Evolutionary conservation across 2,797 vertebrate species (phyloP).

Genomic region (Chromis chromis): DNA sequence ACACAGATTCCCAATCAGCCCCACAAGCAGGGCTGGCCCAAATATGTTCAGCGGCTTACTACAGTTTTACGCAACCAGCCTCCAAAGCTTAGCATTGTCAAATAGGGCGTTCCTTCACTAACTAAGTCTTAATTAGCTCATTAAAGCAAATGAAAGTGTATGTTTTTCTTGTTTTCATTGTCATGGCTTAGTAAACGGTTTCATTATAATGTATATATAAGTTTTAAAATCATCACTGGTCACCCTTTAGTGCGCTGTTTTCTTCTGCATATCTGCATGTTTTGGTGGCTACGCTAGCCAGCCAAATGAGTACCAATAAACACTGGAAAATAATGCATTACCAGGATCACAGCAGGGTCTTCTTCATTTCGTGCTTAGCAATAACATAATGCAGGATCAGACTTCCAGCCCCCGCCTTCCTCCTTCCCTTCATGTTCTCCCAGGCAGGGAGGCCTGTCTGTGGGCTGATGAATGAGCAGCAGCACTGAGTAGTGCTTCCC

Average conservation of each 20-base stretch:
- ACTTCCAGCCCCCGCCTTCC: slow-evolving; percentile 55
- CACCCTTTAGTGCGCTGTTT: not conserved
- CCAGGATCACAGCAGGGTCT: slow-evolving; percentile 45
- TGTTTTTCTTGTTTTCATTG: slow-evolving; percentile 23
- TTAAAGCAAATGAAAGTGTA: slow-evolving; percentile 12
- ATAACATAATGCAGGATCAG: slow-evolving; percentile 63
- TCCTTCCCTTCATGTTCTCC: slow-evolving; percentile 66
- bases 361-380: slow-evolving; percentile 55
- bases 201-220: not conserved
- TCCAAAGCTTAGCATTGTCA: slow-evolving; percentile 11
- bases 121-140: slow-evolving; percentile 30
- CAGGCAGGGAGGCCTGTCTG: slow-evolving; percentile 74
- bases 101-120: slow-evolving; percentile 10
- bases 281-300: not conserved
- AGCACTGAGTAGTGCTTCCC: slow-evolving; percentile 58
- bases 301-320: slow-evolving; percentile 21
- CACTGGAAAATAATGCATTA: slow-evolving; percentile 16
- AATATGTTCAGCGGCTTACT: slow-evolving; percentile 29
- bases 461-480: slow-evolving; percentile 77
- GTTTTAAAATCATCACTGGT: not conserved
- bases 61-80: slow-evolving; percentile 38
- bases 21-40: slow-evolving; percentile 40
- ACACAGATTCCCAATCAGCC: slow-evolving; percentile 53
- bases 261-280: not conserved
- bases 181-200: not conserved